Evolutionary conservation across 2,888 invertebrate species (phyloP).

Genomic region (Meiosimyza platycephala): DNA sequence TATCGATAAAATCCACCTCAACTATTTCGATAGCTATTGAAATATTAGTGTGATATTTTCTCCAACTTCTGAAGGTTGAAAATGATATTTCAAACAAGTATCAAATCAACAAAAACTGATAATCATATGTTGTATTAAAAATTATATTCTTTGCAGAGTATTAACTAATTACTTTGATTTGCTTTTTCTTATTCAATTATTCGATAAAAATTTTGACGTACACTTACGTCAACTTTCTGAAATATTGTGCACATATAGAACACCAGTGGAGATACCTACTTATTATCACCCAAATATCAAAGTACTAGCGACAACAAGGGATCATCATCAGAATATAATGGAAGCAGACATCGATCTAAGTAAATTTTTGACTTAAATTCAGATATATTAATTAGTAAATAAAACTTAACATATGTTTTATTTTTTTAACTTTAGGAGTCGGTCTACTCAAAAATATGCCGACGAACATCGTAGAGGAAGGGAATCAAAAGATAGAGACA

Average conservation of each 20-base stretch:
- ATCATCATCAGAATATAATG: slow-evolving; percentile 43
- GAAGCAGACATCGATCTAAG: slow-evolving; percentile 50
- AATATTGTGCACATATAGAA: slow-evolving; percentile 35
- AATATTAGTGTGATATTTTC: slow-evolving; percentile 31
- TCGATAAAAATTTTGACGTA: slow-evolving; percentile 49
- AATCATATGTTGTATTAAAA: slow-evolving; percentile 22
- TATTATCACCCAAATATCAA: slow-evolving; percentile 10
- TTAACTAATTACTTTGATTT: slow-evolving; percentile 65
- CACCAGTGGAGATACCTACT: slow-evolving; percentile 12
- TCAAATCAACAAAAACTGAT: slow-evolving; percentile 22
- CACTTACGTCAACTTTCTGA: slow-evolving; percentile 49
- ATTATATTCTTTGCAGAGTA: slow-evolving; percentile 53
- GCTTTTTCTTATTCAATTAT: slow-evolving; percentile 64
- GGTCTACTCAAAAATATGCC: slow-evolving; percentile 55
- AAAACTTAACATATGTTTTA: neutral
- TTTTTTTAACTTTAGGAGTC: slow-evolving; percentile 65
- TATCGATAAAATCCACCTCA: slow-evolving; percentile 39
- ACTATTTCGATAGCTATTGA: slow-evolving; percentile 34
- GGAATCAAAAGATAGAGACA: slow-evolving; percentile 58
- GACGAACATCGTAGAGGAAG: slow-evolving; percentile 40
- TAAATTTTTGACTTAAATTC: slow-evolving; percentile 34
- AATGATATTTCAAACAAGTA: slow-evolving; percentile 44
- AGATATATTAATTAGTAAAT: neutral
- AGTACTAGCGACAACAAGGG: slow-evolving; percentile 29
- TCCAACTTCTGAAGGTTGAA: slow-evolving; percentile 34